phyloP scores from a whole-genome alignment of 2,888 invertebrate species.

The Lamellibrachia columna region DNA sequence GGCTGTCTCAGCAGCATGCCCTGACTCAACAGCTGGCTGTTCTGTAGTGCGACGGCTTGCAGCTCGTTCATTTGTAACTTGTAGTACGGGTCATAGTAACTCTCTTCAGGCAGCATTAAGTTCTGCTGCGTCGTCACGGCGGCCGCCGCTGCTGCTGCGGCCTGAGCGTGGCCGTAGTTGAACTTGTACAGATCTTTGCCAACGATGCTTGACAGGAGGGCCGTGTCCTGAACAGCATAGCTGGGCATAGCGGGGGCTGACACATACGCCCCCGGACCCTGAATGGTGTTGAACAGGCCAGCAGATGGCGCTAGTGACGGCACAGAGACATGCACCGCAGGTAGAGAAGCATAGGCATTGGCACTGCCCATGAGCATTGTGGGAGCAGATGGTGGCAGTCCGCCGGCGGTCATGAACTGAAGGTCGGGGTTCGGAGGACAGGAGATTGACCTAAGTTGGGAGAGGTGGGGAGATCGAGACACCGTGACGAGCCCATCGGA shows the following conservation, averaged over 20 bases:
- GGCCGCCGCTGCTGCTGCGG: not conserved
- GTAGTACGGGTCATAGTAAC: not conserved
- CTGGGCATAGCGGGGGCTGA: not conserved
- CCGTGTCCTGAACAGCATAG: not conserved
- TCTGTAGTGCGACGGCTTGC: not conserved
- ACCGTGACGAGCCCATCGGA: not conserved
- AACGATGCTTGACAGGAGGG: not conserved
- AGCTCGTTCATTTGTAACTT: slow-evolving; percentile 1
- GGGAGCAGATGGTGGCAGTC: not conserved
- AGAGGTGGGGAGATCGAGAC: not conserved
- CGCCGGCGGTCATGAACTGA: not conserved
- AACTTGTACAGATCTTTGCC: not conserved
- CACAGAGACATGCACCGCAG: not conserved
- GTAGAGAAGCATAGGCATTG: not conserved
- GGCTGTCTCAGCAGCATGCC: slow-evolving; percentile 24
- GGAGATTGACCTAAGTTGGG: not conserved
- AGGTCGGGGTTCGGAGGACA: not conserved
- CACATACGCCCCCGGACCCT: not conserved
- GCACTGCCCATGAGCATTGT: slow-evolving; percentile 2
- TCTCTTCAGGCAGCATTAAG: slow-evolving; percentile 18
- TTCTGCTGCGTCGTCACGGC: slow-evolving; percentile 22
- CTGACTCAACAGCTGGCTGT: not conserved
- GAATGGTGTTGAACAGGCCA: not conserved
- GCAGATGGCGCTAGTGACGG: not conserved
- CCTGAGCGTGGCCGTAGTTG: slow-evolving; percentile 20